These are phyloP conservation scores for Alectura lathami DNA, from an alignment of 2,113 vertebrate genomes.

Conservation along the genomic window DNA sequence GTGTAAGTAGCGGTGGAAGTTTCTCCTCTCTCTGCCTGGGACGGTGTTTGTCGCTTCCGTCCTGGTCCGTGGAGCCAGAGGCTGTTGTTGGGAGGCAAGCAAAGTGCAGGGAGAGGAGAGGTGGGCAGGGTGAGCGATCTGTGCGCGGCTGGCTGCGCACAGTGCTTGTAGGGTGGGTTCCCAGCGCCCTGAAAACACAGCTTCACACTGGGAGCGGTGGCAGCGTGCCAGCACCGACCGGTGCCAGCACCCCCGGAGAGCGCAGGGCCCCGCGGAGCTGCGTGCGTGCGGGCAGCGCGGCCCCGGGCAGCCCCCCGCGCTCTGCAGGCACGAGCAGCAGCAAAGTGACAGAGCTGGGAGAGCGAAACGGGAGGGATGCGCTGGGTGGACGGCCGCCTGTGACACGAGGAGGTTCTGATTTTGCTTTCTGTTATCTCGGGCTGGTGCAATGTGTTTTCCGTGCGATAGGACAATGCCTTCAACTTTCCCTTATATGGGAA, in stretches of 20 bases:
- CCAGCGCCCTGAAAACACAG: not conserved
- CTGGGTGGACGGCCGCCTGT: not conserved
- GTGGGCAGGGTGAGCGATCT: not conserved
- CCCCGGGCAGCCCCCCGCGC: not conserved
- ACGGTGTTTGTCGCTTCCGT: not conserved
- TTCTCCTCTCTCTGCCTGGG: not conserved
- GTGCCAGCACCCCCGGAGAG: too few relatives aligned
- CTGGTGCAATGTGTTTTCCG: slow-evolving; percentile 37
- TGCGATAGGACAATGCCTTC: slow-evolving; percentile 60
- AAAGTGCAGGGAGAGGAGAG: not conserved
- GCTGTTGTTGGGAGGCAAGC: not conserved
- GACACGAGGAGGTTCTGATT: not conserved
- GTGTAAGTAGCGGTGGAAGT: not conserved
- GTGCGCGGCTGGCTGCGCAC: accelerated
- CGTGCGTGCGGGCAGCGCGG: accelerated
- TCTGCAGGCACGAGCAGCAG: not conserved
- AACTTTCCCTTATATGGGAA: slow-evolving; percentile 68
- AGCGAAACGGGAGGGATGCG: too few relatives aligned
- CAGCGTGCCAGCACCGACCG: too few relatives aligned
- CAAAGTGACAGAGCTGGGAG: accelerated
- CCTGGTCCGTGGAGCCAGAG: not conserved
- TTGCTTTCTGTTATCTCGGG: slow-evolving; percentile 11
- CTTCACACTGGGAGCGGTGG: not conserved
- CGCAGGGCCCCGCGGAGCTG: accelerated
- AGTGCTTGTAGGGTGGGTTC: not conserved